Evolutionary conservation across 2,888 invertebrate species (phyloP).

Genomic region (Andrena camellia): DNA sequence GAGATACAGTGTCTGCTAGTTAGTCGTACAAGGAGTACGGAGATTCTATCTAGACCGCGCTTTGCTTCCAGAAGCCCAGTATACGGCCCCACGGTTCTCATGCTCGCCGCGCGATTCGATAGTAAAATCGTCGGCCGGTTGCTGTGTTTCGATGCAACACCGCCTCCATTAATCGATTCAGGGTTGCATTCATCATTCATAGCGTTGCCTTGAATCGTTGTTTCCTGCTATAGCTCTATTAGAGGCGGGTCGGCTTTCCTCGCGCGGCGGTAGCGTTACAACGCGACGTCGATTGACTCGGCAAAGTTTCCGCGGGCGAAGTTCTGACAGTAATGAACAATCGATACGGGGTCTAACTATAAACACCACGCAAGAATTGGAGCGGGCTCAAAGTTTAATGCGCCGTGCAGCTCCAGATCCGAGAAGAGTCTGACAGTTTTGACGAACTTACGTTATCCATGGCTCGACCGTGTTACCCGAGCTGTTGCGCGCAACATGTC

Average conservation of each 20-base stretch:
- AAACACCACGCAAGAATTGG: conserved; percentile 59
- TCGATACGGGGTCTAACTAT: conserved; percentile 58
- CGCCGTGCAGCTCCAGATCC: conserved; percentile 20
- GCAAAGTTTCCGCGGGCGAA: conserved; percentile 53
- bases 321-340: conserved; percentile 66
- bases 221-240: conserved; percentile 50
- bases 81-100: conserved; percentile 12
- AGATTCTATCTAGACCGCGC: conserved; percentile 27
- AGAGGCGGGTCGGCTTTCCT: conserved; percentile 56
- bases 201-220: conserved; percentile 44
- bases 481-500: conserved; percentile 10
- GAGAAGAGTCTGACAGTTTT: conserved; percentile 61
- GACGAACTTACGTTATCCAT: conserved; percentile 48
- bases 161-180: conserved; percentile 29
- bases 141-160: neutral
- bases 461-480: conserved; percentile 12
- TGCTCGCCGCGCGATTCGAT: conserved; percentile 8
- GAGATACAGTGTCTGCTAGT: neutral
- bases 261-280: conserved; percentile 24
- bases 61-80: neutral
- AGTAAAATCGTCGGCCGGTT: conserved; percentile 9
- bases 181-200: conserved; percentile 50
- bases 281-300: conserved; percentile 57
- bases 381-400: conserved; percentile 63
- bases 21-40: conserved; percentile 1